phyloP scores from a whole-genome alignment of 2,797 vertebrate species.

The Staurois parvus region DNA sequence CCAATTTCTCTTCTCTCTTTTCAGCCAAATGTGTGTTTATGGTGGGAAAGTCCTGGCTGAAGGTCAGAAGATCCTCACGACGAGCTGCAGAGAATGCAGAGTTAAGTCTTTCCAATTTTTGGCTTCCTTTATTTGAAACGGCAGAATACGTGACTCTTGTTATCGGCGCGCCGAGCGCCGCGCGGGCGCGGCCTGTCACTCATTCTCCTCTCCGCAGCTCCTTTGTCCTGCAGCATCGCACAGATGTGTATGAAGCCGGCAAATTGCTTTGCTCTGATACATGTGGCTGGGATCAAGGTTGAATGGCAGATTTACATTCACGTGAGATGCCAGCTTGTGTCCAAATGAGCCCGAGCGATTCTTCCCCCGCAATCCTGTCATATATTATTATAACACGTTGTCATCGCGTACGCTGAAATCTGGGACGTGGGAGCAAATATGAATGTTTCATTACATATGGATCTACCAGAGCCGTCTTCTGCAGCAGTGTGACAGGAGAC shows the following conservation, averaged over 20 bases:
- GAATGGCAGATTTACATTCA: neutral
- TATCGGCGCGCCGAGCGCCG: neutral
- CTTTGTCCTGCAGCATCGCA: too few species aligned
- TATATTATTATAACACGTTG: neutral
- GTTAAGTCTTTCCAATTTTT: conserved; percentile 76
- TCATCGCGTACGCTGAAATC: neutral
- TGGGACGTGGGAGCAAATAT: neutral
- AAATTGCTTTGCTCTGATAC: neutral
- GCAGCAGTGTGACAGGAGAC: neutral
- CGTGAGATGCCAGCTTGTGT: neutral
- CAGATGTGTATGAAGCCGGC: neutral
- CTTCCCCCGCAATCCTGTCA: neutral
- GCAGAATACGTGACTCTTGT: neutral
- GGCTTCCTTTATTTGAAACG: neutral
- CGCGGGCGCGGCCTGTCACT: neutral
- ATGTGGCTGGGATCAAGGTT: neutral
- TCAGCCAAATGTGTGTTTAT: conserved; percentile 92
- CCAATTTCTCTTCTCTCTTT: conserved; percentile 38
- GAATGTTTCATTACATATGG: neutral
- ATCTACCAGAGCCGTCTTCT: neutral
- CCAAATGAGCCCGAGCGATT: neutral
- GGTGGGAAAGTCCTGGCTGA: conserved; percentile 87
- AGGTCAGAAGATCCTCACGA: conserved; percentile 86
- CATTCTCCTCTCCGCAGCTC: neutral
- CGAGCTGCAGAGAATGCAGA: conserved; percentile 91